Conservation (phyloP, 2,888 invertebrate genomes). For the Orchestes rusci region DNA sequence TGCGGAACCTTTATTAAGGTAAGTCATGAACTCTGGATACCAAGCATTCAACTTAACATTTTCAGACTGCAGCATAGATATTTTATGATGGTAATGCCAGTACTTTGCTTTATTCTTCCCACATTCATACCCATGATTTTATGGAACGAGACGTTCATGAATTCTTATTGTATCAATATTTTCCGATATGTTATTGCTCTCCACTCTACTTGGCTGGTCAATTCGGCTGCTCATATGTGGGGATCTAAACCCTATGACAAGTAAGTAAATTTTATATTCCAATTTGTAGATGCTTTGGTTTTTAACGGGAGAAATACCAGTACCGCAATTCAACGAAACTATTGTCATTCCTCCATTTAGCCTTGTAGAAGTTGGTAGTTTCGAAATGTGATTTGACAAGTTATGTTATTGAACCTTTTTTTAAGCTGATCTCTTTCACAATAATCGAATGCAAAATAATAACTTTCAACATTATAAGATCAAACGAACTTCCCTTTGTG, state of each 20-base stretch:
- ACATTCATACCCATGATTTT: conserved; percentile 63
- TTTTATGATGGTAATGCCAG: conserved; percentile 64
- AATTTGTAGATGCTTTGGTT: neutral
- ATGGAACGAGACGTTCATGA: conserved; percentile 67
- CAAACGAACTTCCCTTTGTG: too few species aligned
- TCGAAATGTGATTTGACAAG: too few species aligned
- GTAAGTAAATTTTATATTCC: conserved; percentile 38
- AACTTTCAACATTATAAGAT: too few species aligned
- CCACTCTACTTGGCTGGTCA: conserved; percentile 78
- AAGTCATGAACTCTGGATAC: too few species aligned
- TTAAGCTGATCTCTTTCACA: too few species aligned
- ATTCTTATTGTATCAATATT: conserved; percentile 62
- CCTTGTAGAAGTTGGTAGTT: too few species aligned
- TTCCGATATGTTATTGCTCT: conserved; percentile 72
- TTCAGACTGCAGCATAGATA: conserved; percentile 71
- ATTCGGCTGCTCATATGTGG: conserved; percentile 81
- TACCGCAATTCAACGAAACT: too few species aligned
- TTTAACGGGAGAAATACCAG: neutral
- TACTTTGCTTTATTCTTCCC: conserved; percentile 72
- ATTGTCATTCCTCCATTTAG: too few species aligned
- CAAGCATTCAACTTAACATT: conserved; percentile 43
- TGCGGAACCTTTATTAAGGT: conserved; percentile 58
- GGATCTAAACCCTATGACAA: conserved; percentile 70
- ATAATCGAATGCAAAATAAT: too few species aligned
- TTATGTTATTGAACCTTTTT: too few species aligned